Base-by-base conservation (phyloP, 2,888 invertebrate species). In the Dicranocentrus wangi region DNA sequence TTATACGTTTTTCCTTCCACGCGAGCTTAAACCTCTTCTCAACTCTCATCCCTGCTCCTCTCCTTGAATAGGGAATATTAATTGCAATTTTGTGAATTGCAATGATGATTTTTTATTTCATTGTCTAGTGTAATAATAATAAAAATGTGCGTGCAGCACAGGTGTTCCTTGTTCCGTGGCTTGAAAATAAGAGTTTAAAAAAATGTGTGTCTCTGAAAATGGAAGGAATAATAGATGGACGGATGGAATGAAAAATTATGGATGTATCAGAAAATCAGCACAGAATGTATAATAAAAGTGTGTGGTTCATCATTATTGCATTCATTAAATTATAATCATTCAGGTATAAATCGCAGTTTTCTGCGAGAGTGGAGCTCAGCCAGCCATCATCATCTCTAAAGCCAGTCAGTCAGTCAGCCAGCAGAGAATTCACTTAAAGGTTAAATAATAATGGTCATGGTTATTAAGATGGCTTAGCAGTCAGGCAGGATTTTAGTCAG, bases 261-360 rank as follows among this genome's bases (percentile, higher is more conserved):
- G 32, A 32, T 7, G 32, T 32, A n/a, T n/a, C 10, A 32, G 32
- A 10, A 32, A 10, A 32, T 7, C 32, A 32, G 32, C 32, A 32
- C 10, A 32, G 10, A 32, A 10, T 32, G 32, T 10, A n/a, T n/a
- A n/a, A n/a, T n/a, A n/a, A n/a, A n/a, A n/a, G n/a, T n/a, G n/a
- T n/a, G n/a, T 32, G 32, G 10, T n/a, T 32, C 32, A 32, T 32
- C 32, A 32, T 32, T 10, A 27, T 21, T 2, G 7, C 61, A 28
- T 61, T n/a, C 61, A 32, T 32, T 32, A n/a, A 10, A 55, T 55
- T 28, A 61, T 8, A n/a, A 28, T 61, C 23, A 61, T 61, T 61
- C 61, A 61, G 39, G 61, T 61, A n/a, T n/a, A 61, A 61, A 61
- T 61, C 61, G 17, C 61, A 8, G 61, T n/a, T 23, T 2, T 17